Evolutionary conservation across 64 coral and sea anemone genomes (phyloP), one percentile per base, ranked within the genome.

Genomic region (Pachyseris speciosa): DNA sequence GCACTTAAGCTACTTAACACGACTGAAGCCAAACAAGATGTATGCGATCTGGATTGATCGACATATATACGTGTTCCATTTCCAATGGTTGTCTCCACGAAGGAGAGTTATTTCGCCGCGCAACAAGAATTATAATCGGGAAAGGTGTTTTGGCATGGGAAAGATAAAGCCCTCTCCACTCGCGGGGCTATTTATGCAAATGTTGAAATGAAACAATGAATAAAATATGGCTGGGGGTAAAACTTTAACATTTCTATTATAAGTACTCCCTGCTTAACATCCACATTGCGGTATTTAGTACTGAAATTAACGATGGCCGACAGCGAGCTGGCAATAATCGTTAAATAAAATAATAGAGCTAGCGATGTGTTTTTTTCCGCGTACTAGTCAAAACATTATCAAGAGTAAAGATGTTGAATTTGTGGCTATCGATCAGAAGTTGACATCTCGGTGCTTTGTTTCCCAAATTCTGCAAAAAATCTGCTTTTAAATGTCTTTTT

Each of bases 1-100:
- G 77, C 77, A 81, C 77, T 81, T 81, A 61, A 81, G 77, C 77
- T 81, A 81, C 77, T 81, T 81, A 81, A 81, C 77, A 81, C 51
- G 53, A 61, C 77, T 61, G 39, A 57, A 81, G 61, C 77, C 48
- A 81, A 81, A 81, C 77, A 81, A 81, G 77, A 81, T 81, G n/a
- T n/a, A n/a, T n/a, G 77, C 77, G 11, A 40, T 81, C 48, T 63
- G 61, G 75, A 51, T 53, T 78, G 50, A 78, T 53, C 49, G 57
- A 78, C 32, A 29, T 9, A 32, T 33, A 67, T 67, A 22, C 52
- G 10, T 25, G 77, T 40, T 12, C 53, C 33, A 81, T 59, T 61
- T 81, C 48, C 20, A 34, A 36, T 10, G 15, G 15, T 80, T 80
- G 49, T 37, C 51, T 58, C 31, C 49, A 33, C 51, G 74, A 50